Conservation (phyloP, 2,888 invertebrate species). For the Cetonia aurata region DNA sequence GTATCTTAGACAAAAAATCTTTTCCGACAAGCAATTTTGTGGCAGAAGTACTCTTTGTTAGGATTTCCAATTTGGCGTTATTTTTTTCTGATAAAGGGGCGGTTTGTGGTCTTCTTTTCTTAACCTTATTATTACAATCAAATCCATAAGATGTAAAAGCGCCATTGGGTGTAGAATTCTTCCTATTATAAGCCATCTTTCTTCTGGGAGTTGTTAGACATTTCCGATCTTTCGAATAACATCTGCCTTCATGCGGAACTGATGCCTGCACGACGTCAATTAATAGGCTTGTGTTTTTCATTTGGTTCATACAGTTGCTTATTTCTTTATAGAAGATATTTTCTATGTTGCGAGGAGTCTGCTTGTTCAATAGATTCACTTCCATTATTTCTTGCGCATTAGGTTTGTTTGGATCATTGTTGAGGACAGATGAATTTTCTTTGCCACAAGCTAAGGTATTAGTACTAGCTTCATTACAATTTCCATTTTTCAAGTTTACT, state of each 20-base stretch:
- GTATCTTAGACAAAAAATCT: constrained; percentile 13
- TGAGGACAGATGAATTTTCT: not conserved
- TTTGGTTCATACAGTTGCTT: not conserved
- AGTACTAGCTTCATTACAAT: not conserved
- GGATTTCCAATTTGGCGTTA: not conserved
- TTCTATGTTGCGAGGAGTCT: not conserved
- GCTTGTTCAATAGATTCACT: not conserved
- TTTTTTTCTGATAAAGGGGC: not conserved
- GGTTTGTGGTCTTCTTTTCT: not conserved
- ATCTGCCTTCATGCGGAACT: not conserved
- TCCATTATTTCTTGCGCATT: not conserved
- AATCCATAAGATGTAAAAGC: not conserved
- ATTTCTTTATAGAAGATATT: constrained; percentile 1
- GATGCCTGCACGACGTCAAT: not conserved
- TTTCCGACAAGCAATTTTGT: not conserved
- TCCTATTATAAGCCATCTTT: not conserved
- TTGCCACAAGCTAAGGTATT: not conserved
- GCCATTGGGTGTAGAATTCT: not conserved
- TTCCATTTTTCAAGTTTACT: not conserved
- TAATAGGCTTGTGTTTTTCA: too few species aligned
- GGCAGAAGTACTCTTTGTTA: not conserved
- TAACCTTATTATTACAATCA: not conserved
- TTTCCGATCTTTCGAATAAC: not conserved
- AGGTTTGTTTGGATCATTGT: not conserved
- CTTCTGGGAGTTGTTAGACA: not conserved